These are phyloP conservation scores for Zophobas atratus DNA, from an alignment of 1,140 invertebrate genomes.

Conservation along the genomic window DNA sequence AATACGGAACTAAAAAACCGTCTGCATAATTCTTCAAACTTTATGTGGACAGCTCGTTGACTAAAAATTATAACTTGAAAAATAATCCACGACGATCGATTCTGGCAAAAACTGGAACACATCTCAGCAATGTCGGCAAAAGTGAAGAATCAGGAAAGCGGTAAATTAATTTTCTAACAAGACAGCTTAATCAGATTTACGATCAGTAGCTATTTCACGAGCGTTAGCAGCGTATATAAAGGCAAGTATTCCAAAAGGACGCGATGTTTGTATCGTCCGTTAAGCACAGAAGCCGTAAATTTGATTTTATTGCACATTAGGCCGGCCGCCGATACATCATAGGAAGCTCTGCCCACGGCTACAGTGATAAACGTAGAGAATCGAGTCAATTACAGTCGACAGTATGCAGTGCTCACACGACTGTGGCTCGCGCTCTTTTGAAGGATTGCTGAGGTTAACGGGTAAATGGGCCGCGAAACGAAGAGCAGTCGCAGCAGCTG, in stretches of 20 bases:
- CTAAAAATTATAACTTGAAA: too few species aligned
- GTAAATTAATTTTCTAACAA: slow-evolving; percentile 21
- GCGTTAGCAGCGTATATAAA: slow-evolving; percentile 21
- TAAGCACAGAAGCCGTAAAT: slow-evolving; percentile 35
- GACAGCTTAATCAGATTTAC: slow-evolving; percentile 22
- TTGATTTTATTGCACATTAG: slow-evolving; percentile 38
- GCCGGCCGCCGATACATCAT: slow-evolving; percentile 24
- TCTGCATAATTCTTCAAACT: too few species aligned
- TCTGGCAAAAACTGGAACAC: too few species aligned
- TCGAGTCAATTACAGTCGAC: slow-evolving; percentile 36
- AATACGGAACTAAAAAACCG: too few species aligned
- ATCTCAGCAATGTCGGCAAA: too few species aligned
- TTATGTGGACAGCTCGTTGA: too few species aligned
- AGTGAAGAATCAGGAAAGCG: neutral
- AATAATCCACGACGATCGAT: too few species aligned
- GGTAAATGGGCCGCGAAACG: slow-evolving; percentile 35
- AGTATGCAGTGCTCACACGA: slow-evolving; percentile 23
- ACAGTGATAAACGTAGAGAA: slow-evolving; percentile 32
- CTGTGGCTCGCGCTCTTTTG: slow-evolving; percentile 32
- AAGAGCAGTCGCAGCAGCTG: slow-evolving; percentile 33
- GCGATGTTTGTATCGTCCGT: slow-evolving; percentile 28
- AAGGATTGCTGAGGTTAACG: slow-evolving; percentile 27
- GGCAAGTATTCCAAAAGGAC: slow-evolving; percentile 16
- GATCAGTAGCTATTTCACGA: slow-evolving; percentile 24
- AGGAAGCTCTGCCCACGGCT: slow-evolving; percentile 27